A percentile compares a stretch with the other conserved stretches of the same genome.
phyloP scores from a whole-genome alignment of 2,113 vertebrate species.

The Tupaia tana region DNA sequence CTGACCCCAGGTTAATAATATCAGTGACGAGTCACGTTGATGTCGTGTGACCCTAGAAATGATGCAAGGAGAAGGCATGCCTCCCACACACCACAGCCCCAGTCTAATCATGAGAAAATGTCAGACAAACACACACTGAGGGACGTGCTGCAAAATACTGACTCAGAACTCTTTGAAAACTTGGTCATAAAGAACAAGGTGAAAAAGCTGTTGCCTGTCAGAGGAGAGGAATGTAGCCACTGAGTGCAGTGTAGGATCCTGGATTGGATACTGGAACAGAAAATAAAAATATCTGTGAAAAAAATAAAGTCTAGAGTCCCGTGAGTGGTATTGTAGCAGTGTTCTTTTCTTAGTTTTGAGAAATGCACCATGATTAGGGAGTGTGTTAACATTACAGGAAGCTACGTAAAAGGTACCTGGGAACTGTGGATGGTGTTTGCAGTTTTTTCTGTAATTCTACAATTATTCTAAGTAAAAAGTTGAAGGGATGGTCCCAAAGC shows the following conservation, averaged over 20 bases:
- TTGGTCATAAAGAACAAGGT: background rate
- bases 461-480: background rate
- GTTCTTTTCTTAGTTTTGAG: background rate
- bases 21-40: background rate
- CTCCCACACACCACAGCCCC: background rate
- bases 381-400: background rate
- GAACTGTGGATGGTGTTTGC: background rate
- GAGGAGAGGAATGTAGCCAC: background rate
- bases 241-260: background rate
- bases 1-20: background rate
- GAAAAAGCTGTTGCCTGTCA: background rate
- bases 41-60: background rate
- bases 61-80: background rate
- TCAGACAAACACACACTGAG: background rate
- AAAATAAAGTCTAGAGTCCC: background rate
- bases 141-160: background rate
- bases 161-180: background rate
- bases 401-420: background rate
- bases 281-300: background rate
- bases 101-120: background rate
- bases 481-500: no score
- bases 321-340: background rate
- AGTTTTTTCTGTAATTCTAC: slow-evolving; percentile 31
- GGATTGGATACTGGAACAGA: background rate
- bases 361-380: background rate